Percentiles rank a stretch among this genome's conserved stretches.
These are phyloP conservation scores for Hystrix cristata DNA, from an alignment of 2,113 vertebrate species.

Conservation along the genomic window DNA sequence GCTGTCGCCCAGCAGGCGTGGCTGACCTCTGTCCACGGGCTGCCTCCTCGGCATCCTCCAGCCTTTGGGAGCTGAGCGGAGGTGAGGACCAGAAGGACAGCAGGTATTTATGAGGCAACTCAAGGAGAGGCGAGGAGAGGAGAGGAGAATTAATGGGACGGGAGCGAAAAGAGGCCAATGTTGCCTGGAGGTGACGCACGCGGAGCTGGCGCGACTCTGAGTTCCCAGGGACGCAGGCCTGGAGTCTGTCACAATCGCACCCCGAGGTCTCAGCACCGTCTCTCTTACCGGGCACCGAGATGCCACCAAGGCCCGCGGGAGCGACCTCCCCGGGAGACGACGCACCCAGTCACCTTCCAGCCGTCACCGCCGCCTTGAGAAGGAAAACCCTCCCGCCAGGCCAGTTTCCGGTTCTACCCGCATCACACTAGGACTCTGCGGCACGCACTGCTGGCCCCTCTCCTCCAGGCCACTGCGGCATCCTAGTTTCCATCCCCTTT, in stretches of 20 bases:
- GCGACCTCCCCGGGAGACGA: not conserved
- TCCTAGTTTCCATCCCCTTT: slow-evolving; percentile 2
- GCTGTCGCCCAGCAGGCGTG: not conserved
- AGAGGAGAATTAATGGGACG: slow-evolving; percentile 25
- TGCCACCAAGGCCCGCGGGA: not conserved
- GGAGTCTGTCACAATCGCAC: not conserved
- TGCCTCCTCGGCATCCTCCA: not conserved
- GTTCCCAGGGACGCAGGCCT: not conserved
- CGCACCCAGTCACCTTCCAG: not conserved
- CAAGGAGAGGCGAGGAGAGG: not conserved
- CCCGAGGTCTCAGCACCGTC: not conserved
- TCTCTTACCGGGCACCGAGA: not conserved
- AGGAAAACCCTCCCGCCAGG: not conserved
- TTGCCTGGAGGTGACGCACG: slow-evolving; percentile 20
- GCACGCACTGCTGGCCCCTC: not conserved
- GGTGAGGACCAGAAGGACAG: slow-evolving; percentile 9
- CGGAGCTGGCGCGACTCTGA: not conserved
- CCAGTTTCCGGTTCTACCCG: not conserved
- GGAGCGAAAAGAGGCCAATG: slow-evolving; percentile 57
- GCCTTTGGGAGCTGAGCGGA: not conserved
- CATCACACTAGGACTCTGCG: slow-evolving; percentile 38
- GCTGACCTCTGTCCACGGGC: not conserved
- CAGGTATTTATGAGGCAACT: not conserved
- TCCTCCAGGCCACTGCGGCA: not conserved
- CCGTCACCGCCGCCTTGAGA: not conserved